Evolutionary conservation across 2,797 vertebrate species (phyloP).

Genomic region (Gymnothorax reevesii): DNA sequence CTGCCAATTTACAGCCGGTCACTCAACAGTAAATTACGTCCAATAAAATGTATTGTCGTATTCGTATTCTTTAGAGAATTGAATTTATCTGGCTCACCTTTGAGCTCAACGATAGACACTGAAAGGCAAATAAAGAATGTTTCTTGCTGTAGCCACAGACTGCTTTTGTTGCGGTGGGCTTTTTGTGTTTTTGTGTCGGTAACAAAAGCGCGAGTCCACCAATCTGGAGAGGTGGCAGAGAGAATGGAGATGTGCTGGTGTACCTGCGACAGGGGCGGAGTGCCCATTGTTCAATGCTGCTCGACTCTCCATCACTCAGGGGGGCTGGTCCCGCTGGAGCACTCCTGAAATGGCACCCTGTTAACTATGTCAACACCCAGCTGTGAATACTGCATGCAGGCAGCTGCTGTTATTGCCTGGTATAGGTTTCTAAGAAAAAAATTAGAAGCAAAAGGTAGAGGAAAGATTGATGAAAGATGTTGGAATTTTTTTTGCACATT

Average conservation of each 20-base stretch:
- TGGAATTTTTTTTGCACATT: neutral
- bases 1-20: constrained; percentile 15
- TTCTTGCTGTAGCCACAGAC: neutral
- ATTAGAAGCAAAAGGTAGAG: neutral
- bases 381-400: neutral
- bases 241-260: neutral
- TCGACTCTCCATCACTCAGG: neutral
- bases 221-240: constrained; percentile 4
- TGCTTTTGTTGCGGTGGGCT: neutral
- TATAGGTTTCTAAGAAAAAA: neutral
- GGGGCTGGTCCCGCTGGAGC: constrained; percentile 5
- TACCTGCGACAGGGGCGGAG: neutral
- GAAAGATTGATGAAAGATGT: neutral
- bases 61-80: constrained; percentile 59
- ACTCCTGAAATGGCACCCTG: neutral
- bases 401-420: neutral
- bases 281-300: constrained; percentile 19
- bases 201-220: constrained; percentile 11
- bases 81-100: neutral
- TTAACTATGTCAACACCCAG: neutral
- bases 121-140: constrained; percentile 7
- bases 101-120: neutral
- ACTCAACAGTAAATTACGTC: neutral
- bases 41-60: neutral
- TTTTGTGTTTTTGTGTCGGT: constrained; percentile 9